These are phyloP conservation scores for Argyresthia goedartella DNA, from an alignment of 2,888 invertebrate species.

Conservation along the genomic window DNA sequence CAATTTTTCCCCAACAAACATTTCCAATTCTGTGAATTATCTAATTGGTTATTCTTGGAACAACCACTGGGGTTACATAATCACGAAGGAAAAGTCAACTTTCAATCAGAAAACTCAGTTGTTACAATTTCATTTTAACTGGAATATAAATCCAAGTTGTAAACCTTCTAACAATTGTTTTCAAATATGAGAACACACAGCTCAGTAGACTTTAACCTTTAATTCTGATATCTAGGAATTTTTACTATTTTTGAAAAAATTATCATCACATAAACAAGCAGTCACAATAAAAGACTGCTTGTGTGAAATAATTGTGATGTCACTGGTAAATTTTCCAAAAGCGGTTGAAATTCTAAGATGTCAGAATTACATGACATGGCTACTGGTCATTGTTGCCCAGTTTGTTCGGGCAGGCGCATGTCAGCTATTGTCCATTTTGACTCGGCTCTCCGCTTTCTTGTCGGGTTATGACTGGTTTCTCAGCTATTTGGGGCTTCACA, in stretches of 20 bases:
- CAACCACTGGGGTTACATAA: neutral
- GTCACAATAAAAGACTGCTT: too few relatives aligned
- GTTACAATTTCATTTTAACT: conserved; percentile 8
- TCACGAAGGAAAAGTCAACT: neutral
- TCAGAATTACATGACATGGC: too few relatives aligned
- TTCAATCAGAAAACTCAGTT: conserved; percentile 9
- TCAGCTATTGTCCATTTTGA: conserved; percentile 55
- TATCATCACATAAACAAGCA: too few relatives aligned
- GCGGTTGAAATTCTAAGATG: too few relatives aligned
- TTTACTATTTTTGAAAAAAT: too few relatives aligned
- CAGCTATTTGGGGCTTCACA: conserved; percentile 8
- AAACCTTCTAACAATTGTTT: conserved; percentile 39
- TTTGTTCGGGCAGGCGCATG: conserved; percentile 38
- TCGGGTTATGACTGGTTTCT: conserved; percentile 23
- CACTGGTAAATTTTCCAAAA: too few relatives aligned
- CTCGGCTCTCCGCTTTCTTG: conserved; percentile 43
- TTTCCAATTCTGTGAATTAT: neutral
- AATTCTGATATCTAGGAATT: too few relatives aligned
- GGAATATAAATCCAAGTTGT: conserved; percentile 8
- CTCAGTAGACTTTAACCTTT: too few relatives aligned
- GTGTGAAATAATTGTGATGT: too few relatives aligned
- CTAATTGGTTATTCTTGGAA: neutral
- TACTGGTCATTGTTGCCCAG: conserved; percentile 31
- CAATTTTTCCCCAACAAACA: neutral
- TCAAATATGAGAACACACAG: conserved; percentile 57